Evolutionary conservation across 2,797 vertebrate species (phyloP), one percentile per base, ranked within the genome.

Genomic region (Sorex maritimensis): DNA sequence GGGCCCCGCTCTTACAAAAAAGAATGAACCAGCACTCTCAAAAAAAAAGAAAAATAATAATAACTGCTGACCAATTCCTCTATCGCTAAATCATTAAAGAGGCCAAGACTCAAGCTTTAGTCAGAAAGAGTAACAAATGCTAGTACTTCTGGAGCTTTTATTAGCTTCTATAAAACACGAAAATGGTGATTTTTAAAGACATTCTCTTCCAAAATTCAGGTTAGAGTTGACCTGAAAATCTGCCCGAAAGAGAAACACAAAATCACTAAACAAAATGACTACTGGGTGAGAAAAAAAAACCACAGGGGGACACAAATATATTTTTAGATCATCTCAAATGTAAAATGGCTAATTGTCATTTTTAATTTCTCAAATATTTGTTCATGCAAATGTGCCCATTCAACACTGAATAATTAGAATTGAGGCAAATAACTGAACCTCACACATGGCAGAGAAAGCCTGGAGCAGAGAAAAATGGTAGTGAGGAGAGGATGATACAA

Each of bases 331-430:
- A 92, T 92, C 72, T 78, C 5, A 24, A 91, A 90, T 74, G 67
- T 55, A 26, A 24, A 79, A 69, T 41, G 95, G 49, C 77, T 97
- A 95, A 91, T 90, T 95, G n/a, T 21, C 88, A 86, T 94, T 95
- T 92, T 92, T 78, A 96, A 81, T 77, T 94, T 44, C 80, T 95
- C 86, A 96, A 95, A 93, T 86, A 92, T 55, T 84, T 95, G 68
- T n/a, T 41, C 87, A 79, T 84, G 63, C 84, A 82, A 61, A 68
- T 94, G 80, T 84, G 65, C 80, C 86, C 55, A 87, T 95, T 91
- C 94, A 93, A 96, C 95, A 93, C 89, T 93, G 61, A 94, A 86
- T 94, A 93, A 95, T 85, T 92, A 58, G 94, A n/a, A 93, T 55
- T 3, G 69, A 72, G 86, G 77, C 26, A 94, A 46, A 93, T 0